phyloP scores from a whole-genome alignment of 1,140 invertebrate genomes.

The Ridgeia piscesae region DNA sequence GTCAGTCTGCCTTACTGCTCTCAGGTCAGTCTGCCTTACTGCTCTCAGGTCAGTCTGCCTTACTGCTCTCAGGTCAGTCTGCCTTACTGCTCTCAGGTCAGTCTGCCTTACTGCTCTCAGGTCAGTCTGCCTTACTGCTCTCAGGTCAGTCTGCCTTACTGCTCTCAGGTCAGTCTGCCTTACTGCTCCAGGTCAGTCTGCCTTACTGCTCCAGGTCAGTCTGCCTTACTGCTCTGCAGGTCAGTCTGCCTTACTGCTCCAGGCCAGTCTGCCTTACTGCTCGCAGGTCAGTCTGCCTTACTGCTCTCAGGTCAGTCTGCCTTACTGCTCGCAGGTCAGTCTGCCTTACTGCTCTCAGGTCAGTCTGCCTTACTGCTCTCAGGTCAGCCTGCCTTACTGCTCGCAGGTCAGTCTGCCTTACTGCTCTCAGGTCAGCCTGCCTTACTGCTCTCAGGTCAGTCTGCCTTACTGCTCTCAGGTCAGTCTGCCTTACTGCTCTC shows the following conservation, averaged over 20 bases:
- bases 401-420: conserved; percentile 53
- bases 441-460: conserved; percentile 51
- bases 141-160: conserved; percentile 59
- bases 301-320: conserved; percentile 52
- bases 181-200: too few relatives aligned
- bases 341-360: conserved; percentile 57
- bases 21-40: conserved; percentile 56
- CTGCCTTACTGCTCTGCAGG: too few relatives aligned
- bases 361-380: conserved; percentile 51
- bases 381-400: conserved; percentile 58
- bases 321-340: conserved; percentile 59
- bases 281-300: conserved; percentile 59
- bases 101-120: conserved; percentile 57
- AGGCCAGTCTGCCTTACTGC: conserved; percentile 52
- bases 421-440: conserved; percentile 60
- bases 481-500: conserved; percentile 59
- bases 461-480: conserved; percentile 54
- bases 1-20: conserved; percentile 58
- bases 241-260: conserved; percentile 58
- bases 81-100: conserved; percentile 59
- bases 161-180: conserved; percentile 51
- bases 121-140: conserved; percentile 53
- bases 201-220: conserved; percentile 50
- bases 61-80: conserved; percentile 52
- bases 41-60: conserved; percentile 58